phyloP scores from a whole-genome alignment of 1,140 invertebrate genomes.

The Scaptomyza hsui region DNA sequence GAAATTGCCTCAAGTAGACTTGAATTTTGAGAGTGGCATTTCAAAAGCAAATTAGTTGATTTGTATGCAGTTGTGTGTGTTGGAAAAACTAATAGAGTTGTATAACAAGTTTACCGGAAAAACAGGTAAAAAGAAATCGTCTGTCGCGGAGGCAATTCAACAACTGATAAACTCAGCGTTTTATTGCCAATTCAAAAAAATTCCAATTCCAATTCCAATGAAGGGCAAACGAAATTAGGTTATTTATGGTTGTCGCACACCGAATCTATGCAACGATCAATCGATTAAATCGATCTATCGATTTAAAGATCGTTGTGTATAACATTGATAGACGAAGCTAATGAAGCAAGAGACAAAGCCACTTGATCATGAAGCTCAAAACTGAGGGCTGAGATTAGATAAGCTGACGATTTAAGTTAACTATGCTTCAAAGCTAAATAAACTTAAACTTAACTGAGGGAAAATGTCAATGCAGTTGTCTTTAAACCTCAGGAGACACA shows the following conservation, averaged over 20 bases:
- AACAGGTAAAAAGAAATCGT: conserved; percentile 56
- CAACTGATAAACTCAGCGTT: conserved; percentile 74
- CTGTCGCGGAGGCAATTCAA: conserved; percentile 32
- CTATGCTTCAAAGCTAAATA: conserved; percentile 17
- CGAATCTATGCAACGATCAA: conserved; percentile 26
- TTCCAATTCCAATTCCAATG: conserved; percentile 58
- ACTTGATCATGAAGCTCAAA: not conserved
- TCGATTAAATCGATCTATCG: conserved; percentile 37
- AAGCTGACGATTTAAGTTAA: conserved; percentile 27
- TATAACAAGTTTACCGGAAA: conserved; percentile 66
- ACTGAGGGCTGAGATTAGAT: conserved; percentile 29
- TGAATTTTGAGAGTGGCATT: conserved; percentile 10
- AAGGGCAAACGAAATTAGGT: conserved; percentile 30
- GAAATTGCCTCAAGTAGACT: conserved; percentile 11
- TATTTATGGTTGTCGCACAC: conserved; percentile 27
- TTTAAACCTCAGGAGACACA: not conserved
- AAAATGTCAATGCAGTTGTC: conserved; percentile 3
- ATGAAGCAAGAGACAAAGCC: conserved; percentile 29
- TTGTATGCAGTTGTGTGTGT: conserved; percentile 57
- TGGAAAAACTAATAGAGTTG: conserved; percentile 75
- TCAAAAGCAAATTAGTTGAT: conserved; percentile 70
- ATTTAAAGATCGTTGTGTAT: conserved; percentile 30
- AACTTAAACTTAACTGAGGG: not conserved
- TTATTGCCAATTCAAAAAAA: conserved; percentile 78
- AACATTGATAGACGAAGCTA: conserved; percentile 44